Evolutionary conservation across 1,140 invertebrate species (phyloP).

Genomic region (Halictus rubicundus): DNA sequence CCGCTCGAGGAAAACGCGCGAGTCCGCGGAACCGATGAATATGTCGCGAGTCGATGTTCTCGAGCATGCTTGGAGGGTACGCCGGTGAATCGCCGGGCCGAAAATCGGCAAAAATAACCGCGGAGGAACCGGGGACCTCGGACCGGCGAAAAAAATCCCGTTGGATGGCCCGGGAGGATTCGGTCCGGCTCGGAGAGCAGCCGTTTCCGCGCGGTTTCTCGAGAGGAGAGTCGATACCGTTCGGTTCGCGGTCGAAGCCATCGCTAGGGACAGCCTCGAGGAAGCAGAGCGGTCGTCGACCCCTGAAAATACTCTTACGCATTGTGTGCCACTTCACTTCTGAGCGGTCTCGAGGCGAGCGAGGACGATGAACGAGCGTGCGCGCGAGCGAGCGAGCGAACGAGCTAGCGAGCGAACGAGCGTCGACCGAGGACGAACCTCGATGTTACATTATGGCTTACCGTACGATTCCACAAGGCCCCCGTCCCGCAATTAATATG

Average conservation of each 20-base stretch:
- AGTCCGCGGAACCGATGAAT: neutral
- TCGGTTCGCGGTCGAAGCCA: slow-evolving; percentile 38
- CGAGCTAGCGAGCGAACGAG: slow-evolving; percentile 43
- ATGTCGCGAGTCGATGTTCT: no score
- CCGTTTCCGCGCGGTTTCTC: slow-evolving; percentile 4
- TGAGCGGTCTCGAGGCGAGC: slow-evolving; percentile 60
- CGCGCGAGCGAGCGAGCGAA: slow-evolving; percentile 44
- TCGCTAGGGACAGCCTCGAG: slow-evolving; percentile 57
- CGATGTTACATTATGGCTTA: slow-evolving; percentile 57
- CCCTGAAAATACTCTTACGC: slow-evolving; percentile 78
- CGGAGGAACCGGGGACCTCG: neutral
- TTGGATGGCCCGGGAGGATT: neutral
- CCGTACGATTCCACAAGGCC: slow-evolving; percentile 40
- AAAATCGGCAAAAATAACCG: neutral
- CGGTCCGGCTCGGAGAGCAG: neutral
- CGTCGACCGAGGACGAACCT: slow-evolving; percentile 54
- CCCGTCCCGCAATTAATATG: neutral
- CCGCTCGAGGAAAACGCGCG: neutral
- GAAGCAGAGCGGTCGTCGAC: slow-evolving; percentile 78
- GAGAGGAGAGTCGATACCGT: slow-evolving; percentile 40
- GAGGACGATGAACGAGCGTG: slow-evolving; percentile 41
- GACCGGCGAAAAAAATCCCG: slow-evolving; percentile 1
- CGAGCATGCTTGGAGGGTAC: no score
- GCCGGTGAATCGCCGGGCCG: neutral
- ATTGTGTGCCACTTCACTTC: slow-evolving; percentile 79